Base-by-base conservation (phyloP, 2,888 invertebrate species). In the Dynastes tityus region DNA sequence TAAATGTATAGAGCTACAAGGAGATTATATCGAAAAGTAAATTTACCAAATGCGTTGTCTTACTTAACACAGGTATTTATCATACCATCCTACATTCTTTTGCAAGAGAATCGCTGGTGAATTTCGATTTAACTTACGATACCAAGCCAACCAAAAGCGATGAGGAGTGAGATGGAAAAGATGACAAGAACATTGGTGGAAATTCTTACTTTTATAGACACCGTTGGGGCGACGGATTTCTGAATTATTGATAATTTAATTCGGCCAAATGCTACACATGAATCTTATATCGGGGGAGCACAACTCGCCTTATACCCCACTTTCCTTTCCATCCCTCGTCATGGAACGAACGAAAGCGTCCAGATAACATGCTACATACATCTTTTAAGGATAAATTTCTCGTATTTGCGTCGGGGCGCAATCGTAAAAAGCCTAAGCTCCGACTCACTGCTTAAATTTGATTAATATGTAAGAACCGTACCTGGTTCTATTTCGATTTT, bases 171-270 rank as follows among this genome's bases (percentile, higher is more conserved):
- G 55, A 71, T 32, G 40, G 32, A 55, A 53, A 4, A 9, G 13
- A 68, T 51, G 68, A 68, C 53, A 68, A 68, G 51, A 51, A 51
- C 68, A 29, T 51, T 29, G 51, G 68, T 4, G 51, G 29, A 68
- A 68, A 68, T 68, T 74, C 73, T 45, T 61, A 45, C 61, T 83
- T 87, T 87, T 87, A 86, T 85, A 83, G 83, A 85, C 85, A 84
- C 85, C 86, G 86, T 58, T 84, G 84, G 84, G 84, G 84, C 84
- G 85, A 85, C 81, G 83, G 83, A 81, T 80, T 81, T 82, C 78
- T 88, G 88, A 87, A 88, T 88, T 88, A 88, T 88, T 88, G 87
- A 88, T 88, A 87, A 85, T 88, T 88, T 88, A 88, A 88, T 88
- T 88, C 87, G 87, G 84, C 85, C 84, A 86, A 87, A 88, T 87